A percentile compares a stretch with the other conserved stretches of the same genome.
Evolutionary conservation across 2,113 vertebrate genomes (phyloP).

Genomic region (Catagonus wagneri): DNA sequence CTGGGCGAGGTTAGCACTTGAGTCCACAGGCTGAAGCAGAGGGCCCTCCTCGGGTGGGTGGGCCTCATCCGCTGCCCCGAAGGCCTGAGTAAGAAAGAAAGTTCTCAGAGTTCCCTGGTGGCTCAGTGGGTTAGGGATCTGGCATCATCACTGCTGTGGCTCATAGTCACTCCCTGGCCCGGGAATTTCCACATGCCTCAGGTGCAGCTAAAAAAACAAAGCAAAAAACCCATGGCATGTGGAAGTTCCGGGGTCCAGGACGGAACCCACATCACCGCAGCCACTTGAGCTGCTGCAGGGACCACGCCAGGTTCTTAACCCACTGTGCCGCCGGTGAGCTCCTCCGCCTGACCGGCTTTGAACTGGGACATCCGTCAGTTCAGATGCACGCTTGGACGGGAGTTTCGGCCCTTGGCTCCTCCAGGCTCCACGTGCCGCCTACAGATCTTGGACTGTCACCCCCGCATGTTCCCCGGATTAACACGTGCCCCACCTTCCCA

Average conservation of each 20-base stretch:
- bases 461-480: not conserved
- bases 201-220: too few species aligned
- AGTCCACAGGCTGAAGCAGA: not conserved
- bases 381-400: not conserved
- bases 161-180: too few species aligned
- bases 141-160: too few species aligned
- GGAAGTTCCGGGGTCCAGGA: too few species aligned
- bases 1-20: not conserved
- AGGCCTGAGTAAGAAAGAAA: not conserved
- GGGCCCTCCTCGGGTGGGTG: fast-evolving
- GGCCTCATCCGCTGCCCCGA: not conserved
- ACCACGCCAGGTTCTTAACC: too few species aligned
- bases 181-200: too few species aligned
- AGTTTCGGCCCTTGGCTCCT: not conserved
- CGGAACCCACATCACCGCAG: too few species aligned
- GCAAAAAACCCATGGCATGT: too few species aligned
- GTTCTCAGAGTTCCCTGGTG: too few species aligned
- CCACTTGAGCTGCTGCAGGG: too few species aligned
- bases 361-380: not conserved
- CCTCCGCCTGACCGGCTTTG: not conserved
- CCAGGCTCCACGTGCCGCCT: fast-evolving
- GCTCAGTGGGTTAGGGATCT: too few species aligned
- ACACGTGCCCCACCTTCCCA: not conserved
- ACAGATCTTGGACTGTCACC: not conserved
- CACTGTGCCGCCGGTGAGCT: too few species aligned